Base-by-base conservation (phyloP, 2,797 vertebrate species). In the Micropoecilia bifurca region DNA sequence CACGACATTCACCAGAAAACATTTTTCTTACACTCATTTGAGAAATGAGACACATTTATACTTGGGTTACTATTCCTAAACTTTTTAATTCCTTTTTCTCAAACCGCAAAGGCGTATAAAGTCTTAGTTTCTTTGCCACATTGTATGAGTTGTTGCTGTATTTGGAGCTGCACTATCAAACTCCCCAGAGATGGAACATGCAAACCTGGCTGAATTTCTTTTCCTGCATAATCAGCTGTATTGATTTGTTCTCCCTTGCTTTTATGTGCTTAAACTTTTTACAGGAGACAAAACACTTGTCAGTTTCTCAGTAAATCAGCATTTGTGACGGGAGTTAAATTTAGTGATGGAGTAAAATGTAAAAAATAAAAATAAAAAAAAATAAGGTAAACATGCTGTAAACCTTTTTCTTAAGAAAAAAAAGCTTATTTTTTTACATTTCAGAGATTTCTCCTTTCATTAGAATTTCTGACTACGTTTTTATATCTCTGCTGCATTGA, bases 401-500 rank as follows among this genome's bases (percentile, higher is more conserved):
- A 30, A 14, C 1, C 12, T 33, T 59, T 16, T 2, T 30, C 33
- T 30, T 61, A 61, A 12, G 16, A 61, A 7, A 1, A 61, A 59
- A 7, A 1, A 78, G 61, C n/a, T 25, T 25, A 53, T 47, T n/a
- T 68, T 68, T 82, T 88, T 79, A 74, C 69, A 63, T 61, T n/a
- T 63, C 69, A 45, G 66, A 83, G 78, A 28, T 59, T 16, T 59
- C 13, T 50, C 48, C 48, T 59, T 59, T 59, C 6, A 59, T 28
- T 28, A 28, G 57, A 59, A 30, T 59, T 59, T 59, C 12, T 53
- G 20, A 9, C n/a, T 14, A n/a, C 1, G 1, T 73, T 57, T 86
- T 79, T 79, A 83, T 83, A 61, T 87, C 82, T 81, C 74, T 55
- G 83, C 84, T n/a, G 82, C 61, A 83, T 85, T 85, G 76, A 84